Conservation (phyloP, 2,888 invertebrate species). For the Meloe dianella region DNA sequence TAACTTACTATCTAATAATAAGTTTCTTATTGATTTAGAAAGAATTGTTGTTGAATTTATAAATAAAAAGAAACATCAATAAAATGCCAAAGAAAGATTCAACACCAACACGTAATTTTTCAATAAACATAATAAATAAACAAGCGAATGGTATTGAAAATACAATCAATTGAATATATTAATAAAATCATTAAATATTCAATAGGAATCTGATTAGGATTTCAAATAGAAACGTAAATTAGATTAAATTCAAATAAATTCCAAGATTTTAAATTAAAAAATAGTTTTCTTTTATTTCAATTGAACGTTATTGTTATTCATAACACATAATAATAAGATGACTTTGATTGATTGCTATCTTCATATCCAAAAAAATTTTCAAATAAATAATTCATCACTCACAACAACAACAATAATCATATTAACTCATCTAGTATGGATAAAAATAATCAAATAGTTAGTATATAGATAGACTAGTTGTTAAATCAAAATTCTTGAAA, state of each 20-base stretch:
- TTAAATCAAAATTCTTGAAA: slow-evolving; percentile 3
- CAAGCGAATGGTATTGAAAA: not conserved
- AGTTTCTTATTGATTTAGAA: no score
- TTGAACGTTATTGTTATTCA: not conserved
- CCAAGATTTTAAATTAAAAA: no score
- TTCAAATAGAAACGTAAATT: not conserved
- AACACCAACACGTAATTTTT: not conserved
- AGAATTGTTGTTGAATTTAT: no score
- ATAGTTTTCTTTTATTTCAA: not conserved
- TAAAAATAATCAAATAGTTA: not conserved
- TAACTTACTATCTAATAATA: no score
- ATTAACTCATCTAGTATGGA: not conserved
- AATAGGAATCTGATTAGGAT: not conserved
- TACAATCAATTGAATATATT: not conserved
- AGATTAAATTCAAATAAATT: not conserved
- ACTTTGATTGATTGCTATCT: slow-evolving; percentile 6
- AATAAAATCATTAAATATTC: not conserved
- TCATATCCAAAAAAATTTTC: not conserved
- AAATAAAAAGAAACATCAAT: no score
- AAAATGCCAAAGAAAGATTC: not conserved
- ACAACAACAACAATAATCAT: not conserved
- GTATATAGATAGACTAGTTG: not conserved
- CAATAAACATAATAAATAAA: not conserved
- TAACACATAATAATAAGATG: not conserved
- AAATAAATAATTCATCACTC: slow-evolving; percentile 3